These are phyloP conservation scores for Ciconia boyciana DNA, from an alignment of 2,113 vertebrate genomes.

Conservation along the genomic window DNA sequence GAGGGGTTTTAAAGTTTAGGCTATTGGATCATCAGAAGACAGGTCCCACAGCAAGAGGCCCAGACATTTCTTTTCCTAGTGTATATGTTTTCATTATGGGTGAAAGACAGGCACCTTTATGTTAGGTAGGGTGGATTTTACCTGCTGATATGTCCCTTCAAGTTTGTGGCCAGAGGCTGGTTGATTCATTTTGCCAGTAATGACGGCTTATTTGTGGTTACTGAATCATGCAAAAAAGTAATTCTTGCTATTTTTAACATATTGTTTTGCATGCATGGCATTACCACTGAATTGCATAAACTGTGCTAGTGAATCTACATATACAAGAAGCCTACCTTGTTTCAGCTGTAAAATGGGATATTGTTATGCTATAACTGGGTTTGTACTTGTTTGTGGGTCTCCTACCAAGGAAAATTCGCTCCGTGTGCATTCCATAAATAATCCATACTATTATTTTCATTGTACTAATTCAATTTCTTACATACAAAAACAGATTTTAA, in stretches of 20 bases:
- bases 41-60: neutral
- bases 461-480: neutral
- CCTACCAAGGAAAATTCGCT: neutral
- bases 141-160: neutral
- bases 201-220: slow-evolving; percentile 46
- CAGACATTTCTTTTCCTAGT: neutral
- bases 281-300: neutral
- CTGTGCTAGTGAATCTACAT: neutral
- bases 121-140: slow-evolving; percentile 4
- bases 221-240: neutral
- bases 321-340: neutral
- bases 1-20: neutral
- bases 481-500: neutral
- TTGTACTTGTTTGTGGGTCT: neutral
- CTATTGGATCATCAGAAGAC: neutral
- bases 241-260: slow-evolving; percentile 40
- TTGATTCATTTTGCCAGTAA: slow-evolving; percentile 39
- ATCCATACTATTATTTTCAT: neutral
- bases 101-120: neutral
- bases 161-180: slow-evolving; percentile 8
- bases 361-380: neutral
- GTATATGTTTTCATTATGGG: neutral
- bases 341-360: neutral
- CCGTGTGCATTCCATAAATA: neutral
- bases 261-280: neutral